phyloP scores from a whole-genome alignment of 2,888 invertebrate species.

The Deilephila elpenor region DNA sequence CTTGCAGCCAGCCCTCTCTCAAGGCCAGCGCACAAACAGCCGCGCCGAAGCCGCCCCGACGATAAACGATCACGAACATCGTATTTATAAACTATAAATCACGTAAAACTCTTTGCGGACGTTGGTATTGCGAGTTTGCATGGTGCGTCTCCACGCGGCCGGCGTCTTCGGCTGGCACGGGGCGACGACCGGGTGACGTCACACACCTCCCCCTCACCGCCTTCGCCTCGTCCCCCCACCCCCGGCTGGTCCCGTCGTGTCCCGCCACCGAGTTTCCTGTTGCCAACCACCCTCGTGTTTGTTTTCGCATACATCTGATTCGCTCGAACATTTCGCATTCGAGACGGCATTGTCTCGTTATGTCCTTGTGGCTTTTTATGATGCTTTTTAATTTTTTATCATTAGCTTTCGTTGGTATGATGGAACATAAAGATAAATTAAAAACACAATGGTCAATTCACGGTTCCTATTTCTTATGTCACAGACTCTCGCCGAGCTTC shows the following conservation, averaged over 20 bases:
- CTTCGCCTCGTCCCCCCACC: not conserved
- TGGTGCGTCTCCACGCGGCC: conserved; percentile 9
- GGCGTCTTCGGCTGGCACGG: conserved; percentile 7
- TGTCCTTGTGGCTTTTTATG: not conserved
- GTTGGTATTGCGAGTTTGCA: not conserved
- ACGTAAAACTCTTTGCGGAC: not conserved
- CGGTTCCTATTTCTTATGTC: too few relatives aligned
- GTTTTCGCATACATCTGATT: conserved; percentile 18
- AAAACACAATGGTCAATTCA: too few relatives aligned
- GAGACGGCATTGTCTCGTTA: conserved; percentile 2
- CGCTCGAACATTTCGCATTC: conserved; percentile 1
- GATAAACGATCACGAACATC: not conserved
- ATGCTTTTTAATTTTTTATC: not conserved
- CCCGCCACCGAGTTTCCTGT: conserved; percentile 25
- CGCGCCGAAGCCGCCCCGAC: not conserved
- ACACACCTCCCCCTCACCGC: not conserved
- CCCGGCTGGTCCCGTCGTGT: not conserved
- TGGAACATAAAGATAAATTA: too few relatives aligned
- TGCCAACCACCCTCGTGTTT: conserved; percentile 27
- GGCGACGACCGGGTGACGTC: conserved; percentile 30
- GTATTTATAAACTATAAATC: conserved; percentile 11
- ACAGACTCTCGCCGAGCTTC: too few relatives aligned
- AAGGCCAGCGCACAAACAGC: conserved; percentile 7
- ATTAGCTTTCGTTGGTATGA: not conserved
- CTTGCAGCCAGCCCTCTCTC: conserved; percentile 9